Base-by-base conservation (phyloP, 2,797 vertebrate genomes). In the Sebastes matsubarae region DNA sequence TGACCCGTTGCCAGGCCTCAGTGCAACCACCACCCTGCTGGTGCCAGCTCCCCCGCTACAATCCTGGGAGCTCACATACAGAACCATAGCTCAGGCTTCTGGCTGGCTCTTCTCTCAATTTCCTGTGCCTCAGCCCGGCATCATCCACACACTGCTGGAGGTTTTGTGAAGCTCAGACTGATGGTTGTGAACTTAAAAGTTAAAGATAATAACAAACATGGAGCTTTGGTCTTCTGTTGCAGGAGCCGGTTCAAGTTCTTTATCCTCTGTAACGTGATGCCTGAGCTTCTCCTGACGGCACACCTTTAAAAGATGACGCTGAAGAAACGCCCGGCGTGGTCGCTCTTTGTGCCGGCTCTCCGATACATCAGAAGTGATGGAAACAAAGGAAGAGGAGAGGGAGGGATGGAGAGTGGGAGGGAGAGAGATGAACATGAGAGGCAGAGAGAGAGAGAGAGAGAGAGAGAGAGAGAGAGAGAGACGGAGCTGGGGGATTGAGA, bases 11-110 rank as follows among this genome's bases (percentile, higher is more conserved):
- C 90, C 89, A 87, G 90, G 90, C 77, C 55, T 78, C 83, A 83
- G 75, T 38, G 86, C 82, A 65, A 80, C 78, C 80, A 58, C 75
- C 60, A 52, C 65, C 75, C 65, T 22, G 30, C 65, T 52, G 42
- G 3, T 20, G 20, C 77, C 27, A 14, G 68, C 67, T n/a, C 66
- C 59, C 64, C 71, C 81, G 3, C 18, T 1, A 24, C 74, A 72
- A 27, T 73, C 84, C 72, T 83, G 89, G 64, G 90, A 89, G 82
- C 81, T 89, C 82, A 94, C 72, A 58, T 88, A 94, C 25, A 94
- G 83, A 68, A 93, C 87, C 92, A 95, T 92, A 65, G 82, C 88
- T 86, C 75, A 1, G 67, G 27, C 74, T 83, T 50, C 22, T 18
- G 4, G 72, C 72, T 38, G 58, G 13, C 32, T 42, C 52, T 25